Base-by-base conservation (phyloP, 1,140 invertebrate species). In the Drosophila kanapiae region DNA sequence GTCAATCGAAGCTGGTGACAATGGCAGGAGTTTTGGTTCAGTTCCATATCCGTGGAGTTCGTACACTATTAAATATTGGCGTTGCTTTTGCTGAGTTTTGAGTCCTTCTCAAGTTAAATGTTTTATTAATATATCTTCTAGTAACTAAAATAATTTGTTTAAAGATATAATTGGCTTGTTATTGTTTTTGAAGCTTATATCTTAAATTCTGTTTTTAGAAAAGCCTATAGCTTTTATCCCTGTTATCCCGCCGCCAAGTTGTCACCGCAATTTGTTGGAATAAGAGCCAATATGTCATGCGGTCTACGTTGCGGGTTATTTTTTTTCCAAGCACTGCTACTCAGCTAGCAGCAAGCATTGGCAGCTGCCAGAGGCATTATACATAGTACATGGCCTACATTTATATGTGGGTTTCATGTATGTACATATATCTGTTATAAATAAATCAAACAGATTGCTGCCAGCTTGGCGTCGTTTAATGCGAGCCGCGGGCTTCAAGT, bases 221-320 rank as follows among this genome's bases (percentile, higher is more conserved):
- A 9, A 29, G 8, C 9, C 5, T n/a, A 1, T n/a, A 18, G 29
- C 29, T 43, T 43, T 0, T 43, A 10, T 49, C 29, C 5, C 27
- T 31, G 27, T 37, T 53, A 58, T 74, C 54, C 77, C 77, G 56
- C 69, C 74, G 67, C 68, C 80, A 91, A 79, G 81, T 86, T 71
- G 80, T 79, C 78, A 79, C 82, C 79, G 75, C 84, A 91, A 86
- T 91, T 91, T 91, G 67, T 81, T 91, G 90, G 81, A 91, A 91
- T 91, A 91, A 88, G 83, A 76, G 82, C 82, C 87, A 91, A 90
- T 91, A 86, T 91, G 79, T 90, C 84, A 86, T 91, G 79, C 53
- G 82, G 82, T 79, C 75, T 80, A 70, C 79, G 54, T 70, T 77
- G 61, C 80, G 70, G 72, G 82, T 82, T 86, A 86, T 78, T 82